Base-by-base conservation (phyloP, 2,888 invertebrate genomes). In the Aelia acuminata region DNA sequence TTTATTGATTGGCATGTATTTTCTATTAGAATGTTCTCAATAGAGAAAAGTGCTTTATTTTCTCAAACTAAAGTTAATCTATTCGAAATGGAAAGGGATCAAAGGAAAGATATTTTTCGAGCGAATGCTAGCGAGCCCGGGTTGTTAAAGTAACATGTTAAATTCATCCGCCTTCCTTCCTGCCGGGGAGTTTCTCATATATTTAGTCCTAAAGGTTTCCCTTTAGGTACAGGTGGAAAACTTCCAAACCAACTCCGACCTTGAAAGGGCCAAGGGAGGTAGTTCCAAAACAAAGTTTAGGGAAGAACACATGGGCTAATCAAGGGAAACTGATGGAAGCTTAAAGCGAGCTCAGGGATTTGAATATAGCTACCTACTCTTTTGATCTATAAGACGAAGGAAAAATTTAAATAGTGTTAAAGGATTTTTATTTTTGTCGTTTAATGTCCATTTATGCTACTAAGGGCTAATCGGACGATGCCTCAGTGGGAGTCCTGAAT, bases 171-270 rank as follows among this genome's bases (percentile, higher is more conserved):
- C 63, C 63, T 20, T 35, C 63, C 31, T n/a, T n/a, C n/a, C n/a
- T n/a, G n/a, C n/a, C n/a, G n/a, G 7, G 8, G 63, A 70, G 35
- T 70, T 70, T 70, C 63, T 70, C 63, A 70, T 70, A 70, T 70
- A 70, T 70, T 70, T 70, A 70, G 18, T 1, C 8, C 63, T 70
- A 70, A 70, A 70, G 63, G 5, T 20, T 57, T 70, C 63, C 63
- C 63, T 70, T 70, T n/a, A n/a, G n/a, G n/a, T 35, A 70, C 31
- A 70, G 63, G 63, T 70, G 63, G 63, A 35, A 35, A 70, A 70
- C 63, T 70, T 70, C 26, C 18, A 70, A 26, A 70, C 63, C 63
- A 70, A 70, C 63, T 70, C 63, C 63, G 63, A 70, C 63, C 63
- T 70, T 70, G 63, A 70, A 70, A 70, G 63, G 63, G 18, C 63